These are phyloP conservation scores for Epistrophella euchroma DNA, from an alignment of 2,888 invertebrate species.

Conservation along the genomic window DNA sequence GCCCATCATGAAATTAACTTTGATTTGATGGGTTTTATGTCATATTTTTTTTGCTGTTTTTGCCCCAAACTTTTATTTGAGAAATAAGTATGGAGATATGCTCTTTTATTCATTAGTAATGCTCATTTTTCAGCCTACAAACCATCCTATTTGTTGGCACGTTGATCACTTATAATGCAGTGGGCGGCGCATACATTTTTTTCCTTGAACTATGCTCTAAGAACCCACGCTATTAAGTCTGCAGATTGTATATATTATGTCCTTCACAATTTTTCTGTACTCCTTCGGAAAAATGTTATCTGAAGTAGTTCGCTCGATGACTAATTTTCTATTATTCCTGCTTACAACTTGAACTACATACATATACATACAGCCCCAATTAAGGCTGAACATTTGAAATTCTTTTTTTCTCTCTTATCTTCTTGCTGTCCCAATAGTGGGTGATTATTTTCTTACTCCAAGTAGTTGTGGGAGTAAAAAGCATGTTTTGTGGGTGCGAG, in stretches of 20 bases:
- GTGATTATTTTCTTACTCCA: neutral
- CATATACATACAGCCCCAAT: neutral
- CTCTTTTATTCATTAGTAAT: too few species aligned
- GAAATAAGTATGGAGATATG: too few species aligned
- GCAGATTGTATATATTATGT: neutral
- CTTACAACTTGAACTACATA: neutral
- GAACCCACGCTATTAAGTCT: neutral
- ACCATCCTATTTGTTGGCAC: neutral
- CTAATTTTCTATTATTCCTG: neutral
- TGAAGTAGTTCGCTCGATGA: neutral
- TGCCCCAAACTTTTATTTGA: too few species aligned
- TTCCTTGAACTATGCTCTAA: neutral
- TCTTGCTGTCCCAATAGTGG: neutral
- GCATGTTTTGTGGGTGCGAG: too few species aligned
- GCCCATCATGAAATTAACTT: too few species aligned
- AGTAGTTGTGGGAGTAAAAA: too few species aligned
- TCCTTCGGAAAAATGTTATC: neutral
- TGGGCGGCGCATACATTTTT: neutral
- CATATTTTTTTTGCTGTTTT: too few species aligned
- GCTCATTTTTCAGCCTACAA: neutral
- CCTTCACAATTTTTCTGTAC: neutral
- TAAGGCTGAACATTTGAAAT: conserved; percentile 1
- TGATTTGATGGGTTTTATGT: too few species aligned
- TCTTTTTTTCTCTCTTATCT: neutral
- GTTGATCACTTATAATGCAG: neutral